These are phyloP conservation scores for Mylabris sibirica DNA, from an alignment of 2,888 invertebrate species.

Conservation along the genomic window DNA sequence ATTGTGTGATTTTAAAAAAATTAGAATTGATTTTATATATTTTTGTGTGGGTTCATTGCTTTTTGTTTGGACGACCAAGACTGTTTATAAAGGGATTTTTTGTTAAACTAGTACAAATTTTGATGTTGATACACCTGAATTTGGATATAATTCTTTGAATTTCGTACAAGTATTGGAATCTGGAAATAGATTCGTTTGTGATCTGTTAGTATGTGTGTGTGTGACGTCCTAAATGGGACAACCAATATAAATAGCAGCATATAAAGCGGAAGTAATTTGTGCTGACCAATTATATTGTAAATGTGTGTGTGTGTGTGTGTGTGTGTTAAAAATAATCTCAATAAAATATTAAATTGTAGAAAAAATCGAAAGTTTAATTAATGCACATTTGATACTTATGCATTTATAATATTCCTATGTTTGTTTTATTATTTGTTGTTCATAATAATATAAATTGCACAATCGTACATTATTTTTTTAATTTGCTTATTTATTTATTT, in stretches of 20 bases:
- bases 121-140: too few species aligned
- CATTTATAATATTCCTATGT: too few species aligned
- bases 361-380: background rate
- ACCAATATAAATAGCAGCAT: background rate
- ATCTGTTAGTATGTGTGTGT: too few species aligned
- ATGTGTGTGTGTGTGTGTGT: background rate
- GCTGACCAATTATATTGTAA: background rate
- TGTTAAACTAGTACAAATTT: too few species aligned
- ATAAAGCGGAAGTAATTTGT: conserved; percentile 3
- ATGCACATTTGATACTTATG: too few species aligned
- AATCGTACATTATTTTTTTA: too few species aligned
- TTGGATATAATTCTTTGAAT: too few species aligned
- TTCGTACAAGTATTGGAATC: too few species aligned
- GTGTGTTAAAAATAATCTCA: background rate
- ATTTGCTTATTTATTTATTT: conserved; percentile 24
- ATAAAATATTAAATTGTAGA: background rate
- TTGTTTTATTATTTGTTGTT: background rate
- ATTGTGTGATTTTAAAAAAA: background rate
- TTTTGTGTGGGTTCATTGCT: background rate
- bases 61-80: too few species aligned
- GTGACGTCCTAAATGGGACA: background rate
- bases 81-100: too few species aligned
- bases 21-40: background rate
- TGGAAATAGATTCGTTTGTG: too few species aligned
- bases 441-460: background rate